Evolutionary conservation across 2,888 invertebrate genomes (phyloP), one percentile per base, ranked within the genome.

Genomic region (Drosophila fungiperda): DNA sequence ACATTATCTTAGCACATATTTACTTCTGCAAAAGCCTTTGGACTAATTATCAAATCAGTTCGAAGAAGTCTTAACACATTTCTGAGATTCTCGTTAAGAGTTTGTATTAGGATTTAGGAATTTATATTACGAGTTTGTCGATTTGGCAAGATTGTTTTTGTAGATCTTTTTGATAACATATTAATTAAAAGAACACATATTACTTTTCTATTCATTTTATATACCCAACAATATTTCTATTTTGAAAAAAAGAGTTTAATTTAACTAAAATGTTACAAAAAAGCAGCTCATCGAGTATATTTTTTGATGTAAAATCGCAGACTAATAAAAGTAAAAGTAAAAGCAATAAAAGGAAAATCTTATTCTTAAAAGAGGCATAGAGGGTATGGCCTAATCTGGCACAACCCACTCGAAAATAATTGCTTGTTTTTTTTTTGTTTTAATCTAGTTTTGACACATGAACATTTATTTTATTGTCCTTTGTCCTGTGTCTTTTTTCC

Each of bases 391-490:
- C 11, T 20, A 20, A 6, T 20, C 11, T 11, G 0, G 2, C 42
- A 20, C 20, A 2, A 3, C 15, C 45, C 1, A 15, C 23, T 1
- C 23, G 45, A 15, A 3, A 7, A 45, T 45, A 23, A 3, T 42
- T 12, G 20, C 20, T 12, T 3, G 11, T 42, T 12, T 32, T 4
- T 55, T 12, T 26, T 29, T 29, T 29, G 5, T 6, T 29, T 6
- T 29, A 29, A 29, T 29, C 29, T 6, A 29, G 20, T 15, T 57
- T 8, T 42, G 58, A 40, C 73, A 55, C 62, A 52, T 26, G 32
- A 38, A 17, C 17, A 38, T 20, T 20, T 38, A 11, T 38, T 12
- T 7, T 15, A 23, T 1, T 36, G 17, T 45, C 29, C 7, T 12
- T 29, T 35, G 35, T 3, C 6, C 15, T 17, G 2, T 48, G 12